Conservation (phyloP, 1,140 invertebrate genomes). For the Anadara kagoshimensis region DNA sequence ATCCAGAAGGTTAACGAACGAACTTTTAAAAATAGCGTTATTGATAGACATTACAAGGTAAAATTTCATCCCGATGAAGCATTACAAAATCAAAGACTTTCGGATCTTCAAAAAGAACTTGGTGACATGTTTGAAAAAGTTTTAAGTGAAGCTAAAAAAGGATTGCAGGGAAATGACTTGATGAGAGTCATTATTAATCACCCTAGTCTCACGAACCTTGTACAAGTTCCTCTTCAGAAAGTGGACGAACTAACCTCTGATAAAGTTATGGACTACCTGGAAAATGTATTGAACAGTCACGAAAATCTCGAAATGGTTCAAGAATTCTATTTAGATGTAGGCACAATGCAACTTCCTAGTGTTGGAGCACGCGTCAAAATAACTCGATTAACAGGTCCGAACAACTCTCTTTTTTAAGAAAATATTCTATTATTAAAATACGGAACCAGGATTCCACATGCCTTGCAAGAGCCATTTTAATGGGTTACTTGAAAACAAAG, state of each 20-base stretch:
- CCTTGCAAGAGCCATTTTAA: no score
- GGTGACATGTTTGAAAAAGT: no score
- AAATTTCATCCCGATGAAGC: background rate
- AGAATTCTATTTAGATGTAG: background rate
- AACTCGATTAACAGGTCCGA: background rate
- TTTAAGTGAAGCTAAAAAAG: no score
- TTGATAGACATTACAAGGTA: conserved; percentile 1
- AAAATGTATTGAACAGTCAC: conserved; percentile 9
- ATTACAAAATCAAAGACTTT: conserved; percentile 3
- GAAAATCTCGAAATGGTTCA: background rate
- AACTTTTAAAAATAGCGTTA: background rate
- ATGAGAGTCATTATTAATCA: no score
- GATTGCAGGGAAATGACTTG: no score
- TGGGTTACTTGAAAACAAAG: no score
- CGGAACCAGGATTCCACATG: no score
- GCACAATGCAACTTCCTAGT: conserved; percentile 5
- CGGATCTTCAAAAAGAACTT: background rate
- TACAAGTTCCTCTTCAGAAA: background rate
- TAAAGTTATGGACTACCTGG: background rate
- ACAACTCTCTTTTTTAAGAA: conserved; percentile 6
- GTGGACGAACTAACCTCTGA: background rate
- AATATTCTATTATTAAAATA: no score
- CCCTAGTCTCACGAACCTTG: no score
- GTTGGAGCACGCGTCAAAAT: background rate
- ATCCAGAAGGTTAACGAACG: no score